These are phyloP conservation scores for Tetanocera ferruginea DNA, from an alignment of 2,888 invertebrate genomes.

Conservation along the genomic window DNA sequence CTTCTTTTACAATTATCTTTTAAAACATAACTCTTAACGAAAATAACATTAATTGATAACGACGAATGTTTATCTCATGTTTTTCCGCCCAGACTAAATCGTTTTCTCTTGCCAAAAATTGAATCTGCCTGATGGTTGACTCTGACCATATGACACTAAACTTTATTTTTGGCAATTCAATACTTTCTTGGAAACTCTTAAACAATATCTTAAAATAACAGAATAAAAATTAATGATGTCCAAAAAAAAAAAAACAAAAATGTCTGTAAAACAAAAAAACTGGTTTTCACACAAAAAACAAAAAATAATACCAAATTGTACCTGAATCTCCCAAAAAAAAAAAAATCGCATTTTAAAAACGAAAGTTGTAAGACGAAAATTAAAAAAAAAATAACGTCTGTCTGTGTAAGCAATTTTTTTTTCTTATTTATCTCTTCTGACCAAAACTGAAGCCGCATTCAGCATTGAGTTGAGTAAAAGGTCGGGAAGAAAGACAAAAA, in stretches of 20 bases:
- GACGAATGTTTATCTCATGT: no score
- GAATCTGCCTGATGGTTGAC: no score
- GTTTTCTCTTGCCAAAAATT: no score
- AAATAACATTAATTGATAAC: no score
- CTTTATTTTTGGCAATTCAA: no score
- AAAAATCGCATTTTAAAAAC: constrained; percentile 26
- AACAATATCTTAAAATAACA: not conserved
- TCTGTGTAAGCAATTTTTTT: not conserved
- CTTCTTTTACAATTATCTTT: no score
- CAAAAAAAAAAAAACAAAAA: not conserved
- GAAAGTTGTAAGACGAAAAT: constrained; percentile 27
- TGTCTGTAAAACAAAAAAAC: not conserved
- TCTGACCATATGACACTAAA: no score
- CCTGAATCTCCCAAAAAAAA: not conserved
- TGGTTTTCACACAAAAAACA: constrained; percentile 2
- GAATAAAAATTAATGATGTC: not conserved
- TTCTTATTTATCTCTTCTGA: constrained; percentile 30
- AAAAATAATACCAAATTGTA: constrained; percentile 2
- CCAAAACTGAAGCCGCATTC: constrained; percentile 26
- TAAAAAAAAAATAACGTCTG: not conserved
- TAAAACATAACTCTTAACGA: no score
- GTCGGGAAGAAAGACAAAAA: constrained; percentile 2
- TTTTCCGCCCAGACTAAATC: no score
- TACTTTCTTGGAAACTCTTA: not conserved
- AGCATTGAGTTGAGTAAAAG: constrained; percentile 11